A percentile compares a stretch with the other conserved stretches of the same genome.
These are phyloP conservation scores for Craterocephalus amniculus DNA, from an alignment of 2,797 vertebrate genomes.

Conservation along the genomic window DNA sequence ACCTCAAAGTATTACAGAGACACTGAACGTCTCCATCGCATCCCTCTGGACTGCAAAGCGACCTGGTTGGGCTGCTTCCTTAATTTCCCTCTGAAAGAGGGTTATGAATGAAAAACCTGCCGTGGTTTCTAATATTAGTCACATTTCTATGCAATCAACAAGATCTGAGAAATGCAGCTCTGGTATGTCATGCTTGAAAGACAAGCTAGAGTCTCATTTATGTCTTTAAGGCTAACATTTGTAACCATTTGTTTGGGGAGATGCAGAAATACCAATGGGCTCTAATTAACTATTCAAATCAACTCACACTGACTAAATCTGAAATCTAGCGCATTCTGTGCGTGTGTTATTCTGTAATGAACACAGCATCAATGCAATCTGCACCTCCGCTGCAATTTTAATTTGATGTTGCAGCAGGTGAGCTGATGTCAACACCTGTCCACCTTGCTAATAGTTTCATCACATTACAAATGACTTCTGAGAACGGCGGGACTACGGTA, in stretches of 20 bases:
- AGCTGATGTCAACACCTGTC: conserved; percentile 18
- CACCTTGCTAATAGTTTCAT: conserved; percentile 49
- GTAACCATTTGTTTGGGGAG: not conserved
- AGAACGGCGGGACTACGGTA: conserved; percentile 4
- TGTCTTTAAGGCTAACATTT: not conserved
- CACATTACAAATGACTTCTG: conserved; percentile 19
- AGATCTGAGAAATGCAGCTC: not conserved
- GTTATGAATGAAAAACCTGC: not conserved
- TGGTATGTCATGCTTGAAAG: not conserved
- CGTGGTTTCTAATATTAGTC: not conserved
- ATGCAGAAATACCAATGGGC: not conserved
- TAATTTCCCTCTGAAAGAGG: too few species aligned
- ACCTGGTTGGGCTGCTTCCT: not conserved
- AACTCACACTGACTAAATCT: too few species aligned
- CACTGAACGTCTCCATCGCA: not conserved
- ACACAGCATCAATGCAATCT: fast-evolving
- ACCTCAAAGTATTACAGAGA: conserved; percentile 38
- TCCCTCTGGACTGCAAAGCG: not conserved
- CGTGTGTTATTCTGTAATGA: not conserved
- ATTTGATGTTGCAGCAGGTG: conserved; percentile 43
- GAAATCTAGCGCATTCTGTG: too few species aligned
- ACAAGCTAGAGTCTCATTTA: not conserved
- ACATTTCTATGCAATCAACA: not conserved
- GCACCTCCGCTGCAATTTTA: conserved; percentile 5
- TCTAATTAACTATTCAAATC: not conserved